Evolutionary conservation across 2,113 vertebrate species (phyloP).

Genomic region (Pantherophis guttatus): DNA sequence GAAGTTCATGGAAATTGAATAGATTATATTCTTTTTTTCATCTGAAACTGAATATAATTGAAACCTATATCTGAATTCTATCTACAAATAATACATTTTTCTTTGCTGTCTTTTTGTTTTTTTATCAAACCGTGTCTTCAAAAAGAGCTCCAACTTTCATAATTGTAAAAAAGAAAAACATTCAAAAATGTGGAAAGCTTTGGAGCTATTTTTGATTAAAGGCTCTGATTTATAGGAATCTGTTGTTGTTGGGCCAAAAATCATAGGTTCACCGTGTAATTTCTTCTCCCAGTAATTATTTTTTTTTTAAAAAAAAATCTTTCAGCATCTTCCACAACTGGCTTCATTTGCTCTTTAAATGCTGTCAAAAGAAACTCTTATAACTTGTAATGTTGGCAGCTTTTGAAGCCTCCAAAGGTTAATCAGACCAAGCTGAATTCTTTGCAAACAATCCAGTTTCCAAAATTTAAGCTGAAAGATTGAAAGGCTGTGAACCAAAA

Average conservation of each 20-base stretch:
- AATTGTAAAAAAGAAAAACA: neutral
- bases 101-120: neutral
- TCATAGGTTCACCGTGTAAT: neutral
- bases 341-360: neutral
- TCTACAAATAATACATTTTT: neutral
- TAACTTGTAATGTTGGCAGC: neutral
- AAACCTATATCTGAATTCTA: neutral
- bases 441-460: neutral
- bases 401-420: neutral
- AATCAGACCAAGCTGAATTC: neutral
- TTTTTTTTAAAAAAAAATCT: neutral
- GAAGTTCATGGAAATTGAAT: neutral
- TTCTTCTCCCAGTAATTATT: neutral
- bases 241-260: neutral
- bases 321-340: neutral
- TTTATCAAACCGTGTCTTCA: neutral
- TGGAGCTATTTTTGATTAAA: neutral
- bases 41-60: neutral
- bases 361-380: neutral
- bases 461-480: neutral
- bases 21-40: neutral
- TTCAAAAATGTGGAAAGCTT: neutral
- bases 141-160: neutral
- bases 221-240: neutral
- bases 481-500: neutral